Conservation (phyloP, 92 coral and sea anemone species). For the Parazoanthus darwini region DNA sequence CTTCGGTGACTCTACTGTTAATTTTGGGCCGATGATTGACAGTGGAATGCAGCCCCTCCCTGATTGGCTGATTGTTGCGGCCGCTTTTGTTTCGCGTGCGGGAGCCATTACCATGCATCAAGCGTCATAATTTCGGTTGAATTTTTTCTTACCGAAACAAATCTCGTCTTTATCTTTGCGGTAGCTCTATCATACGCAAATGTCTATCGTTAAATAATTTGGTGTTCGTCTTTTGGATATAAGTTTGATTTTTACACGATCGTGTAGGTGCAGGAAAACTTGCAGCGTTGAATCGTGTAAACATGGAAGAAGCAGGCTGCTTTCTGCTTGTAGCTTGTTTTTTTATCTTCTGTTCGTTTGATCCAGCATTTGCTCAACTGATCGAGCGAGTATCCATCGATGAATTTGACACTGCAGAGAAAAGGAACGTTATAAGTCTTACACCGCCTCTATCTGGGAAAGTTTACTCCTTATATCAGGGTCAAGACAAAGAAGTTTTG, state of each 20-base stretch:
- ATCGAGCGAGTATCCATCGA: not conserved
- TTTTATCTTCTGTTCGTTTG: not conserved
- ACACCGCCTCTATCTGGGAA: conserved; percentile 35
- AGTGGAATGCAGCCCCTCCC: conserved; percentile 52
- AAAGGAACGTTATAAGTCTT: conserved; percentile 21
- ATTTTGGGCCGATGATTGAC: conserved; percentile 78
- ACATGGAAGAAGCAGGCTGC: conserved; percentile 22
- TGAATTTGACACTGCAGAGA: conserved; percentile 28
- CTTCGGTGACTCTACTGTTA: conserved; percentile 64
- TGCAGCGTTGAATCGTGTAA: conserved; percentile 3
- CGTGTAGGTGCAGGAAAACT: not conserved
- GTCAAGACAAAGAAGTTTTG: conserved; percentile 37
- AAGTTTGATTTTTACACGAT: not conserved
- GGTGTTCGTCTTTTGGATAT: not conserved
- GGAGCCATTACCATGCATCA: conserved; percentile 27
- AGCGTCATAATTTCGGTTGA: conserved; percentile 38
- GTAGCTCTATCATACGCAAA: conserved; percentile 14
- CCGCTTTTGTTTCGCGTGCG: conserved; percentile 53
- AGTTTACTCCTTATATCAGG: conserved; percentile 47
- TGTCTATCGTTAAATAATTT: conserved; percentile 24
- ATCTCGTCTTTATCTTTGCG: not conserved
- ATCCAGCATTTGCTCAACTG: not conserved
- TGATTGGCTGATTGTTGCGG: conserved; percentile 61
- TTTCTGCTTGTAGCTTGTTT: not conserved
- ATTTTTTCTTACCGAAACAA: conserved; percentile 23